phyloP scores from a whole-genome alignment of 2,797 vertebrate species.

The Manis crassicaudata region DNA sequence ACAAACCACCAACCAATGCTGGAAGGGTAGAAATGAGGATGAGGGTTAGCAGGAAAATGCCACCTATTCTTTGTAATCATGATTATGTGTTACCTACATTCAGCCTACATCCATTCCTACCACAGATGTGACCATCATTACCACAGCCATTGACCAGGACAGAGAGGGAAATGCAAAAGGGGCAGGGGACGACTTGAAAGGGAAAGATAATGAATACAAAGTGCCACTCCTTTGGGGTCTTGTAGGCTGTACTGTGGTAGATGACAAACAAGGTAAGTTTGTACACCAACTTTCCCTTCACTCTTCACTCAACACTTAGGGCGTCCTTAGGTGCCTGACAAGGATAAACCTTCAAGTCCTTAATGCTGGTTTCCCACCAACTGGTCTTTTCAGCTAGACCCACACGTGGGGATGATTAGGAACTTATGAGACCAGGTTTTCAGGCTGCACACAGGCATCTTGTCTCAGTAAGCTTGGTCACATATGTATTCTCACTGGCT shows the following conservation, averaged over 20 bases:
- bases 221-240: neutral
- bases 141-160: neutral
- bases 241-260: neutral
- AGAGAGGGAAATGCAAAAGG: neutral
- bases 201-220: neutral
- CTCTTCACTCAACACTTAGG: neutral
- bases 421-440: constrained; percentile 7
- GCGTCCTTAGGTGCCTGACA: neutral
- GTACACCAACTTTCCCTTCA: neutral
- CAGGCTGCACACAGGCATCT: neutral
- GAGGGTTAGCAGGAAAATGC: neutral
- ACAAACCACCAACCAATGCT: neutral
- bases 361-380: neutral
- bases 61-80: neutral
- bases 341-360: neutral
- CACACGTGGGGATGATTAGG: constrained; percentile 22
- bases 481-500: neutral
- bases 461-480: neutral
- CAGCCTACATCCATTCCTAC: neutral
- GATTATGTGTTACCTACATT: neutral
- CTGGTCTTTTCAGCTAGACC: neutral
- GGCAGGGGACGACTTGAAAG: neutral
- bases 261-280: neutral
- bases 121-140: neutral
- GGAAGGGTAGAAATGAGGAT: neutral